Evolutionary conservation across 1,140 invertebrate genomes (phyloP).

Genomic region (Brevipalpus yothersi): DNA sequence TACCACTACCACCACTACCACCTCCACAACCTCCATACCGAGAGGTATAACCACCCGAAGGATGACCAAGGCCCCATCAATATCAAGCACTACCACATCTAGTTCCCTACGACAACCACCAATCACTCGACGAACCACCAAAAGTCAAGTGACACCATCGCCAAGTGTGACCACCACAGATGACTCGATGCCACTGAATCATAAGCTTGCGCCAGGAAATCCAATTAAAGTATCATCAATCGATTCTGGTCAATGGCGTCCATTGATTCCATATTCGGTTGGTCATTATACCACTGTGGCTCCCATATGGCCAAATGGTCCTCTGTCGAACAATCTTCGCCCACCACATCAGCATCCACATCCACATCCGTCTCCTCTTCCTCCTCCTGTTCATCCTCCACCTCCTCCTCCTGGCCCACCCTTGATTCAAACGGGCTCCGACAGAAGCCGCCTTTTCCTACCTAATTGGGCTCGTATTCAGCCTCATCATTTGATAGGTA

Average conservation of each 20-base stretch:
- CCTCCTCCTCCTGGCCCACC: too few relatives aligned
- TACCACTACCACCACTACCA: slow-evolving; percentile 13
- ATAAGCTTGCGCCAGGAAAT: neutral
- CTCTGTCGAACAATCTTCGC: too few relatives aligned
- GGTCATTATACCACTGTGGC: too few relatives aligned
- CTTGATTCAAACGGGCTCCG: too few relatives aligned
- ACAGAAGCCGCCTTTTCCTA: too few relatives aligned
- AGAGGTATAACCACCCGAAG: neutral
- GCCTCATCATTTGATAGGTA: too few relatives aligned
- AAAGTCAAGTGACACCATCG: neutral
- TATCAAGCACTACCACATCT: neutral
- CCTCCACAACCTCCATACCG: slow-evolving; percentile 1
- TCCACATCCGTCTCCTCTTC: too few relatives aligned
- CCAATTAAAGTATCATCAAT: neutral
- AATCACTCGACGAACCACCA: neutral
- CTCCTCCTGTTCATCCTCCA: too few relatives aligned
- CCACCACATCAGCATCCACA: too few relatives aligned
- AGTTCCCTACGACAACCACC: neutral
- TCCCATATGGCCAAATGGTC: too few relatives aligned
- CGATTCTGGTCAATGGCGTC: neutral
- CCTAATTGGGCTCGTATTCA: too few relatives aligned
- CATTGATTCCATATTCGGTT: neutral
- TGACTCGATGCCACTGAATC: neutral
- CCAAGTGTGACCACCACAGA: neutral
- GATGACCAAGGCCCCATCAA: neutral